Conservation (phyloP, 2,797 vertebrate species). For the Pseudochirops corinnae region DNA sequence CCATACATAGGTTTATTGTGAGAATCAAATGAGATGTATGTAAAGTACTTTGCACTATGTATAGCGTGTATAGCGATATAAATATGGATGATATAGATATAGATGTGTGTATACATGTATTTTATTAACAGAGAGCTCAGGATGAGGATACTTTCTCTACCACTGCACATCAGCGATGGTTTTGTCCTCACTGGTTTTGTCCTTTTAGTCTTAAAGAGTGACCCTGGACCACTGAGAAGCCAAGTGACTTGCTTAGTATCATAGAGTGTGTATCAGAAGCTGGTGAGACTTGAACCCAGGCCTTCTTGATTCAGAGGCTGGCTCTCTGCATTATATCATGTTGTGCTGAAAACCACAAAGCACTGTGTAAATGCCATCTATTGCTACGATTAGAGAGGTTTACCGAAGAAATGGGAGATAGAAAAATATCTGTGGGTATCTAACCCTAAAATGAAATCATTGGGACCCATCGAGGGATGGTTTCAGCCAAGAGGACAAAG, state of each 20-base stretch:
- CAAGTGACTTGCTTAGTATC: not conserved
- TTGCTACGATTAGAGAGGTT: not conserved
- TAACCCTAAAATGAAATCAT: not conserved
- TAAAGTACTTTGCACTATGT: not conserved
- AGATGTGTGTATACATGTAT: no score
- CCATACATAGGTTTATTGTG: not conserved
- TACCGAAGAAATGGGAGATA: not conserved
- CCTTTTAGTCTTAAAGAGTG: not conserved
- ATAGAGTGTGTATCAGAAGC: not conserved
- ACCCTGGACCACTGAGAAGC: not conserved
- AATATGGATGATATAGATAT: no score
- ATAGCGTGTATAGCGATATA: not conserved
- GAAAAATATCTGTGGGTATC: not conserved
- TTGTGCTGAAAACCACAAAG: not conserved
- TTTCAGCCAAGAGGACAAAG: not conserved
- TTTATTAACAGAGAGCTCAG: not conserved
- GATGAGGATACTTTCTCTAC: not conserved
- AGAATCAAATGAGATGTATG: not conserved
- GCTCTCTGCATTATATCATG: not conserved
- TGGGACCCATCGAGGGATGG: constrained; percentile 19
- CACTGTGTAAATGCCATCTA: not conserved
- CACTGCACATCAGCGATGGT: not conserved
- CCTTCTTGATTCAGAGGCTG: not conserved
- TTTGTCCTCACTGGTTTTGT: not conserved
- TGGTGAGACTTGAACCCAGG: not conserved